Base-by-base conservation (phyloP, 2,113 vertebrate species). In the Cephalopholis sonnerati region DNA sequence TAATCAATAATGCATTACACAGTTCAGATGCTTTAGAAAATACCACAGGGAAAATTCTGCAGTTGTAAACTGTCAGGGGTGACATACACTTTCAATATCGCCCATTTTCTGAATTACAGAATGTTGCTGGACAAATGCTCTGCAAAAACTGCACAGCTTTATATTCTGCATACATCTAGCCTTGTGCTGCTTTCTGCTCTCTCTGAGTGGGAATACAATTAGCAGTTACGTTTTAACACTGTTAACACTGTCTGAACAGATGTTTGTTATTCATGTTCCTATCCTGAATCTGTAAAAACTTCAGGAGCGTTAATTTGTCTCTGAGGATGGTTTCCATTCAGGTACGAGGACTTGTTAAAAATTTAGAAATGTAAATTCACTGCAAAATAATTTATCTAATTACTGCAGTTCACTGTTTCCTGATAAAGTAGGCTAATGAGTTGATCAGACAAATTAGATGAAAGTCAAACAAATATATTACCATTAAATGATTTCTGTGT, bases 1-100 rank as follows among this genome's bases (percentile, higher is more conserved):
- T 54, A 67, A 74, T 82, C 79, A 82, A 79, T 79, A 76, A 80
- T 76, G 46, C 66, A 83, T 77, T 68, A 66, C 66, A 50, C 81
- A 77, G 73, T 77, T 72, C 67, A 71, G 58, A 39, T 69, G 17
- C 44, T 70, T 58, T 20, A 32, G 24, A 57, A 75, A 75, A 25
- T 4, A 4, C 71, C 53, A 63, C 22, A 39, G 59, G 36, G 55
- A 77, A 25, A 2, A 24, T 32, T 69, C 39, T 59, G 81, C 61
- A 20, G 25, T 22, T 17, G 3, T 53, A 44, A 72, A 53, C 48
- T 63, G 25, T 73, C 68, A 57, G 16, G 24, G 36, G 48, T 48
- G 48, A 74, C 57, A 48, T 39, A 78, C 8, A 54, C 48, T 65
- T 69, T 77, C 48, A 65, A 69, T 58, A 69, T 65, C 5, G 64